Evolutionary conservation across 1,140 invertebrate genomes (phyloP), one percentile per base, ranked within the genome.

Genomic region (Phymastichus coffea): DNA sequence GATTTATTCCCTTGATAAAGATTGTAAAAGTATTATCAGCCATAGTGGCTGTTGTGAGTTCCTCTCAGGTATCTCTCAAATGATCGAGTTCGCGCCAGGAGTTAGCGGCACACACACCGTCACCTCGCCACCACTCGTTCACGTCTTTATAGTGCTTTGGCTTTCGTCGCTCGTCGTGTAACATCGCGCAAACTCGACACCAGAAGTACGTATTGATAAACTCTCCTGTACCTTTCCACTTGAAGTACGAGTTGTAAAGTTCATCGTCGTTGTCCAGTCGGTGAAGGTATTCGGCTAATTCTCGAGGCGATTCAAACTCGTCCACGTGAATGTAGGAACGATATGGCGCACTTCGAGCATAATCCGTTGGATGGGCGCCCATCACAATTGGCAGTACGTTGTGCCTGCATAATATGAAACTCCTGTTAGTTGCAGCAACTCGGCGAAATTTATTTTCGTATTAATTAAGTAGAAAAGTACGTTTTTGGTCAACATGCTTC

Each of bases 201-300:
- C 94, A 97, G 76, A 96, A 98, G 71, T 89, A 93, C 15, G 93
- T 97, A 77, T 96, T 95, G 66, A 97, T 91, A 71, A 97, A 95
- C 74, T 95, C 91, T 1, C 94, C 94, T 0, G 92, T 94, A 25
- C 91, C 91, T 81, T 93, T 92, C 85, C 88, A 92, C 60, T 87
- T 87, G 76, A 97, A 97, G 74, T 97, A 97, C 14, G 91, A 89
- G 77, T 97, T 97, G 77, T 97, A 97, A 0, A 93, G 80, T 14
- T 87, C 85, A 71, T 95, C 91, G 73, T 97, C 90, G 47, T 85
- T 82, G 69, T 96, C 94, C 15, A 97, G 79, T 30, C 86, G 82
- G 48, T 87, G 85, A n/a, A 98, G 79, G 76, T 96, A 97, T 2
- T 88, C 83, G 3, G 94, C 94, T 25, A 98, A 76, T 65, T 92